Conservation (phyloP, 2,113 vertebrate species). For the Lipotes vexillifer region DNA sequence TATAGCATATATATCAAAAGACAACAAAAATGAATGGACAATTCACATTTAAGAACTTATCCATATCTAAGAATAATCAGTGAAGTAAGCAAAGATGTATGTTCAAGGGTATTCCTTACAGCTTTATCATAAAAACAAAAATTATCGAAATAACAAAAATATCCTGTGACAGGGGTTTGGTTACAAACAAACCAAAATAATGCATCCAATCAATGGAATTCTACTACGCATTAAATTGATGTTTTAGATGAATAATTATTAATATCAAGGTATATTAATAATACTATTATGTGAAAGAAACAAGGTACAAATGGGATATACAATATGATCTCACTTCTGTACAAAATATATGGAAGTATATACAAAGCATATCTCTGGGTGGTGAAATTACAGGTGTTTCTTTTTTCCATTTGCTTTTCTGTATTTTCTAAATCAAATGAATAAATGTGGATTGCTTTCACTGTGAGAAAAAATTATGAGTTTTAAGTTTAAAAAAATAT, state of each 20-base stretch:
- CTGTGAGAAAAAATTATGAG: not conserved
- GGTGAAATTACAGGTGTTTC: not conserved
- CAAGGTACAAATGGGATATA: not conserved
- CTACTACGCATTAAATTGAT: not conserved
- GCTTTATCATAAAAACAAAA: not conserved
- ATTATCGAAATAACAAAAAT: not conserved
- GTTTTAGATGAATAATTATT: not conserved
- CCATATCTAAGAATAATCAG: not conserved
- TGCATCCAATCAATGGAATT: not conserved
- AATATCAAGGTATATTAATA: not conserved
- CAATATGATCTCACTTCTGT: not conserved
- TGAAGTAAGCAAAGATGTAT: not conserved
- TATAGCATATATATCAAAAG: not conserved
- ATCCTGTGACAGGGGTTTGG: not conserved
- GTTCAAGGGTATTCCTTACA: not conserved
- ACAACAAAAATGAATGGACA: not conserved
- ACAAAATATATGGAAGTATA: not conserved
- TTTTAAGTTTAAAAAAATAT: not conserved
- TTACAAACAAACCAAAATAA: not conserved
- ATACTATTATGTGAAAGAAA: not conserved
- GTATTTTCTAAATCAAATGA: not conserved
- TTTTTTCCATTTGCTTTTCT: not conserved
- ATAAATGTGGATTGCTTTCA: not conserved
- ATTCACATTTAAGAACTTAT: not conserved
- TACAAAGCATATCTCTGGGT: not conserved